phyloP scores from a whole-genome alignment of 2,113 vertebrate genomes.

The Tupaia chinensis region DNA sequence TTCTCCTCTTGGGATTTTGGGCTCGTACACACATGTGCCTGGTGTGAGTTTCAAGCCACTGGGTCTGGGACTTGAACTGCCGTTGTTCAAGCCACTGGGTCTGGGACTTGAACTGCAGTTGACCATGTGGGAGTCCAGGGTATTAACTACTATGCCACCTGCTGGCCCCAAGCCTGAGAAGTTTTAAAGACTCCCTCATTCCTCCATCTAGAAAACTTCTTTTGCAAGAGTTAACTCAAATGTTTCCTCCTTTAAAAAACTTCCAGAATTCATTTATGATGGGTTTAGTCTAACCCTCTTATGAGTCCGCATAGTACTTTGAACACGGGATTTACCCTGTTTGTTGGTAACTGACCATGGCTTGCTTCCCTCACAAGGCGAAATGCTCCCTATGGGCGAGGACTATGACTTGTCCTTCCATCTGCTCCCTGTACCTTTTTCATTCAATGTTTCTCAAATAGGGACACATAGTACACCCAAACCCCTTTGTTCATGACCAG shows the following conservation, averaged over 20 bases:
- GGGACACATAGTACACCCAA: too few relatives aligned
- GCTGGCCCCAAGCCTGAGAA: too few relatives aligned
- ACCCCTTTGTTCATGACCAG: neutral
- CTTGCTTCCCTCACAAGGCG: neutral
- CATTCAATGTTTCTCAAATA: neutral
- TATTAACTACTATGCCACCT: too few relatives aligned
- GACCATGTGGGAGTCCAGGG: too few relatives aligned
- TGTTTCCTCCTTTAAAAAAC: neutral
- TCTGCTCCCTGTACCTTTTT: neutral
- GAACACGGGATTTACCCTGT: neutral
- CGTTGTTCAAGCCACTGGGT: too few relatives aligned
- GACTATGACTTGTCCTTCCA: neutral
- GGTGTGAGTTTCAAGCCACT: too few relatives aligned
- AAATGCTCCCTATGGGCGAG: neutral
- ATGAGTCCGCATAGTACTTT: too few relatives aligned
- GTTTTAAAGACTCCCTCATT: neutral
- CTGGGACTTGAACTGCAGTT: too few relatives aligned
- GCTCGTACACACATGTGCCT: too few relatives aligned
- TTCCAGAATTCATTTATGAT: neutral
- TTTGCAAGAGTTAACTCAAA: neutral
- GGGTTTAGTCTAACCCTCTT: neutral
- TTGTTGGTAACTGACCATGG: neutral
- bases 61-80: too few relatives aligned
- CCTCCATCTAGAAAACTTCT: neutral
- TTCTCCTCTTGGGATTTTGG: too few relatives aligned